A percentile compares a stretch with the other conserved stretches of the same genome.
phyloP scores from a whole-genome alignment of 2,113 vertebrate genomes.

The Ammodytes marinus region DNA sequence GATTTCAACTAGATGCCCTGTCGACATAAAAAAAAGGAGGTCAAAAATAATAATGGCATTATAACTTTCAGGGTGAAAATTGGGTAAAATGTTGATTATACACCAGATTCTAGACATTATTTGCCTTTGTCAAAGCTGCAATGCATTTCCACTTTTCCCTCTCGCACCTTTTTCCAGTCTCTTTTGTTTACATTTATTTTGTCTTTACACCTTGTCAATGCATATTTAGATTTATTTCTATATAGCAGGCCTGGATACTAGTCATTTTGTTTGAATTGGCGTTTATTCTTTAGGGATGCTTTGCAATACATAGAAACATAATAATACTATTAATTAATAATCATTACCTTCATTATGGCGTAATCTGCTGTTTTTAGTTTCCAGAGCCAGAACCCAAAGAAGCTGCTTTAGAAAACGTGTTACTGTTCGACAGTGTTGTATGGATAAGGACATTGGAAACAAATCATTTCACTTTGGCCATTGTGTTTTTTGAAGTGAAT shows the following conservation, averaged over 20 bases:
- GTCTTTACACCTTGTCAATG: not conserved
- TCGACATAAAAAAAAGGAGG: slow-evolving; percentile 19
- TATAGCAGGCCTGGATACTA: not conserved
- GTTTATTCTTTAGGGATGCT: not conserved
- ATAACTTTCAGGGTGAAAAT: slow-evolving; percentile 20
- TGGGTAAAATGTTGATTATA: not conserved
- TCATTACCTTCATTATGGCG: too few relatives aligned
- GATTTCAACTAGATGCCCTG: slow-evolving; percentile 41
- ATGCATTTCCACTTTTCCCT: not conserved
- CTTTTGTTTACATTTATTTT: not conserved
- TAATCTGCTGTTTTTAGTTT: too few relatives aligned
- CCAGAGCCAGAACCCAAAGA: too few relatives aligned
- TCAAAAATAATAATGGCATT: slow-evolving; percentile 33
- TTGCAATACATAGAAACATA: not conserved
- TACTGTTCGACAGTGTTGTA: too few relatives aligned
- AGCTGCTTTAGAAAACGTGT: too few relatives aligned
- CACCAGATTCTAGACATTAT: not conserved
- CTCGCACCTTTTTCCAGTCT: not conserved
- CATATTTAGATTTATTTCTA: not conserved
- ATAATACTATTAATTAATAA: not conserved
- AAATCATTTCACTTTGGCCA: not conserved
- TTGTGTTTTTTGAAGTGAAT: not conserved
- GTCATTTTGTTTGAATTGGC: not conserved
- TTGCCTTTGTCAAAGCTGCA: not conserved
- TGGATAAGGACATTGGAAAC: not conserved